Base-by-base conservation (phyloP, 2,113 vertebrate species). In the Prochilodus magdalenae region DNA sequence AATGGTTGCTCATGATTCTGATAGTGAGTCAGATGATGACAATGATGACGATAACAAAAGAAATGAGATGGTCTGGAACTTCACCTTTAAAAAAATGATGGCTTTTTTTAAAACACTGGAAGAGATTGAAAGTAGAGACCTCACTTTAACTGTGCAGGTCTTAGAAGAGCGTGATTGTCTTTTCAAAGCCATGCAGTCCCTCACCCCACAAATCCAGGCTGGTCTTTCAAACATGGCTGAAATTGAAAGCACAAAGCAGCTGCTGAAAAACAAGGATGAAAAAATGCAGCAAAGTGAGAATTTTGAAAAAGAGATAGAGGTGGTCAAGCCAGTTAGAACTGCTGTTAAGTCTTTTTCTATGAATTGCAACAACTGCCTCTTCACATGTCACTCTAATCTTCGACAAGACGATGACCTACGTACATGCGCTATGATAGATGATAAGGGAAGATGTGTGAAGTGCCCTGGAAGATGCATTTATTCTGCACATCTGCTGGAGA, bases 201-300 rank as follows among this genome's bases (percentile, higher is more conserved):
- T 88, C 29, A 75, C 77, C 20, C 87, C 87, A 70, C 87, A 88
- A 33, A 88, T 88, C 55, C 73, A 63, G n/a, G 83, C 82, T 16
- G 87, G 85, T 10, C 78, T 88, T 13, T 51, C 70, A 15, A 87
- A 87, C 47, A n/a, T 85, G 26, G 79, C 53, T 60, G 87, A 85
- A 27, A 84, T 86, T 8, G 82, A 85, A 44, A 84, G 63, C 36
- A 70, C 76, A 15, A 86, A 69, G 26, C 69, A 75, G 14, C 59
- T 44, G 60, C 69, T 88, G 75, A 65, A 85, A 49, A 80, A 83
- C n/a, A 72, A 85, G 33, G 36, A 49, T 8, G 76, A 84, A 2
- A 81, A 30, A 14, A 86, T 88, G 73, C 8, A 1, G 14, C 49
- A 79, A 76, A 88, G 85, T 75, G 36, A 83, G 40, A 4, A 83